Evolutionary conservation across 2,113 vertebrate species (phyloP).

Genomic region (Phalacrocorax carbo): DNA sequence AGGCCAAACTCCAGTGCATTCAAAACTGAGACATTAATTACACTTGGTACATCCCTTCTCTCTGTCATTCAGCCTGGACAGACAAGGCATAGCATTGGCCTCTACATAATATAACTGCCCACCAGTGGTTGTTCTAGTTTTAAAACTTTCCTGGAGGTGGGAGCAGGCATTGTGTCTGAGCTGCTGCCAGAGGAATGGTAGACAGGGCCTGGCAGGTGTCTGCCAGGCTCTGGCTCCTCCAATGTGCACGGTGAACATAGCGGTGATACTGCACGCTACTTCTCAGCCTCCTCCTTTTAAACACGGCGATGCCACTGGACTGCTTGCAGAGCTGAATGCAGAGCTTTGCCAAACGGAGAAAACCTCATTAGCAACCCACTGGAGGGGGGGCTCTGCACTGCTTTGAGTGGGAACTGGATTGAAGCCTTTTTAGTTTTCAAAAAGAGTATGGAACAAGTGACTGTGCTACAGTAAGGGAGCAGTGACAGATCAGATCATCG

Average conservation of each 20-base stretch:
- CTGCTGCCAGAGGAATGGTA: neutral
- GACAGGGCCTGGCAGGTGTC: neutral
- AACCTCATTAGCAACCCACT: neutral
- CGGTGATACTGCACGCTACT: neutral
- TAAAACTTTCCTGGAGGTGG: neutral
- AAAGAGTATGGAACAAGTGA: neutral
- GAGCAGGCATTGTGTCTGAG: neutral
- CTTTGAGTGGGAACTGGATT: neutral
- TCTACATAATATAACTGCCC: neutral
- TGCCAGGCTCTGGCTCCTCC: neutral
- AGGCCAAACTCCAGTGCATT: neutral
- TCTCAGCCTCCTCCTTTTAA: neutral
- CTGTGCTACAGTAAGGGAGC: neutral
- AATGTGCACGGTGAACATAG: neutral
- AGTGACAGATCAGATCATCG: rapidly evolving
- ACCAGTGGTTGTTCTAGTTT: neutral
- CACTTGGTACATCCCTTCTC: neutral
- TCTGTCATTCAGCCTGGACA: neutral
- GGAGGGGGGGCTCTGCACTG: neutral
- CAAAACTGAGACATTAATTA: neutral
- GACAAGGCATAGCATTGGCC: neutral
- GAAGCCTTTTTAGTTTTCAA: neutral
- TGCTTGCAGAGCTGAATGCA: neutral
- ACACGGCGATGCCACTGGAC: rapidly evolving
- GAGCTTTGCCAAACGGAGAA: neutral